A percentile compares a stretch with the other conserved stretches of the same genome.
These are phyloP conservation scores for Caenorhabditis japonica DNA, from an alignment of 2,888 invertebrate species.

Conservation along the genomic window DNA sequence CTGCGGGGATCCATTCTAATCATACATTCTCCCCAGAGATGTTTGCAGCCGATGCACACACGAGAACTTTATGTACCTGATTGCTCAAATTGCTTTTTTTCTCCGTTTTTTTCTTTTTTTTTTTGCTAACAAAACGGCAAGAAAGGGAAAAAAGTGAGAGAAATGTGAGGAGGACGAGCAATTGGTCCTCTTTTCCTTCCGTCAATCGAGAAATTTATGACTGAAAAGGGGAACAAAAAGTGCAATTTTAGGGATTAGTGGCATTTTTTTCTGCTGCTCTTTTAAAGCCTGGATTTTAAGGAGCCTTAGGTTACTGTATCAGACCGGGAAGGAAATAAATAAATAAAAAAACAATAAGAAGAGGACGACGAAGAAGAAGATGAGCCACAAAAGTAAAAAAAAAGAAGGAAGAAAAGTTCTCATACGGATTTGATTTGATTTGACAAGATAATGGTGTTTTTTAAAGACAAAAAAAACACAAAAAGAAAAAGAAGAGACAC, in stretches of 20 bases:
- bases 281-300: no score
- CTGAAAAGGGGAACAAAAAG: slow-evolving; percentile 31
- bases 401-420: slow-evolving; percentile 1
- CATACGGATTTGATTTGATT: slow-evolving; percentile 21
- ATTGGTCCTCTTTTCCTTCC: slow-evolving; percentile 14
- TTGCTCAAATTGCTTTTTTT: slow-evolving; percentile 51
- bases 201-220: slow-evolving; percentile 45
- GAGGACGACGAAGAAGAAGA: background rate
- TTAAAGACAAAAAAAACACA: slow-evolving; percentile 22
- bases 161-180: slow-evolving; percentile 17
- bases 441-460: slow-evolving; percentile 24
- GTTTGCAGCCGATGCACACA: slow-evolving; percentile 15
- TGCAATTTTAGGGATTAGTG: no score
- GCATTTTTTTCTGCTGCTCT: no score
- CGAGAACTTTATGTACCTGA: slow-evolving; percentile 53
- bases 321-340: no score
- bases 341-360: no score
- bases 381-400: background rate
- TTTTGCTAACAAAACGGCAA: slow-evolving; percentile 31
- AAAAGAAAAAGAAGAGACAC: slow-evolving; percentile 8
- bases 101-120: no score
- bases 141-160: background rate
- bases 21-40: slow-evolving; percentile 21
- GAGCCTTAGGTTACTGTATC: no score
- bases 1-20: no score